phyloP scores from a whole-genome alignment of 1,140 invertebrate species.

The Drosophila pandora region DNA sequence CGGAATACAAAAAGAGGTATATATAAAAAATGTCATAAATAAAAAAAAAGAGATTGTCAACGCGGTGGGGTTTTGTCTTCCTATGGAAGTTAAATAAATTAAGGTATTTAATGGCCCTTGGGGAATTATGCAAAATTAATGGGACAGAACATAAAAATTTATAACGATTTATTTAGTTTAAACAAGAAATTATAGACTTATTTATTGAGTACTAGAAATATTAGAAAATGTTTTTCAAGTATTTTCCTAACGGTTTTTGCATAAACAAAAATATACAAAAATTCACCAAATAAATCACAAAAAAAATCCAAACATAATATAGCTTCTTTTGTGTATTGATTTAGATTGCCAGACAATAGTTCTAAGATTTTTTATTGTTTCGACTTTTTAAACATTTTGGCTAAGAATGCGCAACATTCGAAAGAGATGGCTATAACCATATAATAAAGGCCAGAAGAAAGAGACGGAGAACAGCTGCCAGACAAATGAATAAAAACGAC shows the following conservation, averaged over 20 bases:
- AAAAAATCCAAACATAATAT: background rate
- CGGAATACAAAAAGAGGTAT: background rate
- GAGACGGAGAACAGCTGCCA: conserved; percentile 2
- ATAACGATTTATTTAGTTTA: conserved; percentile 33
- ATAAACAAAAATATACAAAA: conserved; percentile 35
- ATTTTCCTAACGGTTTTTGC: conserved; percentile 66
- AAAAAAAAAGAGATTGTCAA: conserved; percentile 61
- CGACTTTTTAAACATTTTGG: conserved; percentile 20
- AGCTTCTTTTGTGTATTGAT: conserved; percentile 62
- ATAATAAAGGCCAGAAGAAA: background rate
- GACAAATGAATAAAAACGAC: conserved; percentile 18
- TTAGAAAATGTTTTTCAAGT: conserved; percentile 21
- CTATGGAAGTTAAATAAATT: conserved; percentile 49
- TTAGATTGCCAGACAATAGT: conserved; percentile 71
- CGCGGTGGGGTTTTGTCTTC: conserved; percentile 13
- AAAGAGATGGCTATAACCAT: background rate
- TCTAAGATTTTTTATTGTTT: conserved; percentile 57
- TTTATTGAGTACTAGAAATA: background rate
- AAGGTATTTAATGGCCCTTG: conserved; percentile 43
- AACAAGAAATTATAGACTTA: background rate
- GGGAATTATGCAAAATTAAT: conserved; percentile 55
- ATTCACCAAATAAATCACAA: background rate
- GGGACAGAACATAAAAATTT: conserved; percentile 34
- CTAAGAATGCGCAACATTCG: conserved; percentile 14
- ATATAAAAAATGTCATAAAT: conserved; percentile 35